phyloP scores from a whole-genome alignment of 2,797 vertebrate genomes.

The Pseudochirops corinnae region DNA sequence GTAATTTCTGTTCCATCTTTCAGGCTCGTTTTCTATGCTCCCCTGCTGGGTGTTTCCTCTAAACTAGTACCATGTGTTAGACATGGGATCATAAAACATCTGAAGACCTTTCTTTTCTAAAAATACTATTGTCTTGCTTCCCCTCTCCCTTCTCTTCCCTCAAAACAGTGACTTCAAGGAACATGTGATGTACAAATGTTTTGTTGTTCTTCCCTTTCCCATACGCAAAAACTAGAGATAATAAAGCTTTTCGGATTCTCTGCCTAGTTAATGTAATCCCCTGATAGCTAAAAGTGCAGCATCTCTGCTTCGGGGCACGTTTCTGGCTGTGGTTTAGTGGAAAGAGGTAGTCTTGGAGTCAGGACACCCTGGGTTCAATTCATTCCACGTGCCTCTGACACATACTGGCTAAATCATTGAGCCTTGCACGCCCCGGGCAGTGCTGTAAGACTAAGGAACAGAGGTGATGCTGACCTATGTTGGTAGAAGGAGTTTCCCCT shows the following conservation, averaged over 20 bases:
- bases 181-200: not conserved
- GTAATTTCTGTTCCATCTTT: not conserved
- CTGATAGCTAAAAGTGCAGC: not conserved
- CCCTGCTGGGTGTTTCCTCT: not conserved
- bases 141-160: not conserved
- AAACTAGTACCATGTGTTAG: not conserved
- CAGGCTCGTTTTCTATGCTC: not conserved
- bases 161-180: not conserved
- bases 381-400: not conserved
- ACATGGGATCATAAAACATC: not conserved
- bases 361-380: not conserved
- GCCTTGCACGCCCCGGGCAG: not conserved
- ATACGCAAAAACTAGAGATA: not conserved
- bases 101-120: not conserved
- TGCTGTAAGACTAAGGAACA: not conserved
- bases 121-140: not conserved
- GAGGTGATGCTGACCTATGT: not conserved
- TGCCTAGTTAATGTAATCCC: not conserved
- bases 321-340: not conserved
- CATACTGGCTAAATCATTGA: not conserved
- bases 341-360: not conserved
- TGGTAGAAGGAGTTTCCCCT: not conserved
- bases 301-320: not conserved
- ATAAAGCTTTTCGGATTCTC: not conserved
- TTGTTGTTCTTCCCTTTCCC: not conserved